Percentiles rank a stretch among this genome's conserved stretches.
phyloP scores from a whole-genome alignment of 2,113 vertebrate genomes.

The Euleptes europaea region DNA sequence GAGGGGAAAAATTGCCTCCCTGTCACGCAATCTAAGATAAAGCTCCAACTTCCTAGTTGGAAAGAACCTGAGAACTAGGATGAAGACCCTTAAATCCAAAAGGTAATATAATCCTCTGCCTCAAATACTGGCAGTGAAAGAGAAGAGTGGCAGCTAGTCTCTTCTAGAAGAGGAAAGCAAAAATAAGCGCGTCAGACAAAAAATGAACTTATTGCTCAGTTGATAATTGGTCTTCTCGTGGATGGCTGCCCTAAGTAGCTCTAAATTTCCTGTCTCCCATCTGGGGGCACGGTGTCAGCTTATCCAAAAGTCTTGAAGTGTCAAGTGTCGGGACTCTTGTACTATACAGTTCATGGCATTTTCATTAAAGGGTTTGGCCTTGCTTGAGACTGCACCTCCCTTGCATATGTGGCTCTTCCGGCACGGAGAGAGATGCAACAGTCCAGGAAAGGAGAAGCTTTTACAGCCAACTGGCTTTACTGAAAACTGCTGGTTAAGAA shows the following conservation, averaged over 20 bases:
- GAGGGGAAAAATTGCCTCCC: not conserved
- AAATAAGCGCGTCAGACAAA: constrained; percentile 14
- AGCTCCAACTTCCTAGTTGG: constrained; percentile 2
- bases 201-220: constrained; percentile 12
- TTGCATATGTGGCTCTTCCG: not conserved
- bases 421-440: not conserved
- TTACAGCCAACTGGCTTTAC: not conserved
- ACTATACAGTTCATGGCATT: not conserved
- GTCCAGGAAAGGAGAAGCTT: not conserved
- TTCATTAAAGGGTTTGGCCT: not conserved
- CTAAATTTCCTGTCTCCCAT: constrained; percentile 4
- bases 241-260: constrained; percentile 1
- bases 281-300: not conserved
- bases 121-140: constrained; percentile 10
- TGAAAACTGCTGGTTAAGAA: not conserved
- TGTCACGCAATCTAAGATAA: constrained; percentile 9
- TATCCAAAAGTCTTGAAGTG: not conserved
- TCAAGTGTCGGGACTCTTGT: not conserved
- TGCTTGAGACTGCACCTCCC: not conserved
- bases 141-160: constrained; percentile 21
- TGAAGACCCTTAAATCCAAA: constrained; percentile 16
- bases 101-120: constrained; percentile 12
- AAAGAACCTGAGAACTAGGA: constrained; percentile 5
- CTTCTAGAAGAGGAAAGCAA: not conserved
- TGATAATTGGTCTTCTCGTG: constrained; percentile 8